Evolutionary conservation across 2,113 vertebrate genomes (phyloP), one percentile per base, ranked within the genome.

Genomic region (Dunckerocampus dactyliophorus): DNA sequence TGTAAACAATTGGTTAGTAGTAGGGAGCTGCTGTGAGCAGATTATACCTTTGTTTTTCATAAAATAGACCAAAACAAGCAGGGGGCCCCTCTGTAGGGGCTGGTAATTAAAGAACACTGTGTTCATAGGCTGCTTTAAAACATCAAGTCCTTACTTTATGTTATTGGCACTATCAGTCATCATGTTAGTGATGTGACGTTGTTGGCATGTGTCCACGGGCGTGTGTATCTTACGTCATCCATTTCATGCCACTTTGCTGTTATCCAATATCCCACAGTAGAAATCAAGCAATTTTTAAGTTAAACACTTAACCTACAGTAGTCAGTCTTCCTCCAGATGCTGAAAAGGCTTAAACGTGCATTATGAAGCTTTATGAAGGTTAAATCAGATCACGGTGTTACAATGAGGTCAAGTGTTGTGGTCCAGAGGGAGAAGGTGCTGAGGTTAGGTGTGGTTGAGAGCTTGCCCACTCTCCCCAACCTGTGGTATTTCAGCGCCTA

Each of bases 401-500:
- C 17, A 3, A 39, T 22, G 15, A 0, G 50, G 57, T 28, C 46
- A 42, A 19, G 20, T 53, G 3, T 45, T 67, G 59, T 43, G 61
- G 59, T 22, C 8, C 8, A 47, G 3, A 52, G 31, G 58, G 39
- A 56, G 69, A 70, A 67, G 62, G 57, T 69, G 52, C 51, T 55
- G 49, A 63, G 77, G 76, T 73, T 65, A 70, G 77, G 71, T 76
- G 74, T 67, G 55, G 66, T 59, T 13, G 60, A 74, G 52, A 68
- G 62, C 61, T 54, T 6, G 21, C 37, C 52, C 67, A 62, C 59
- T 74, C 69, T 67, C 77, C 58, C 28, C 10, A 59, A 66, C 65
- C 65, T 81, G 80, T 11, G 73, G 77, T 83, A 87, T 89, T 88
- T 88, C 81, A 61, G 77, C 78, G 43, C 74, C 71, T 1, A 2